Evolutionary conservation across 2,888 invertebrate genomes (phyloP), one percentile per base, ranked within the genome.

Genomic region (Aphidoletes aphidimyza): DNA sequence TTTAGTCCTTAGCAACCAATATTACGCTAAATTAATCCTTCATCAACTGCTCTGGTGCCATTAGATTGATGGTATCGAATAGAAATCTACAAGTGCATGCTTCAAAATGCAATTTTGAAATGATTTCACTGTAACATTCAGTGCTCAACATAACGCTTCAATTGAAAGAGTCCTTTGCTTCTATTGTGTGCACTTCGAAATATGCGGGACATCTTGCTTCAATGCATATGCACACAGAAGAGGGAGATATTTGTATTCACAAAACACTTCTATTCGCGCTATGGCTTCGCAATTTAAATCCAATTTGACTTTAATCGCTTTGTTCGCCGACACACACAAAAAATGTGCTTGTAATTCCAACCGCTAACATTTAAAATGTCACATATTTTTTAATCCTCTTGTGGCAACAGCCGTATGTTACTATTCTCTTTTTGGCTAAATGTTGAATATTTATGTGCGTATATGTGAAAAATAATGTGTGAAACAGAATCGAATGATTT

Each of bases 351-450:
- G 30, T 30, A 69, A 69, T 69, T 69, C 0, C 6, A 69, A 69
- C 34, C 69, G 14, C 69, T 69, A 69, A 69, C 69, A 69, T 34
- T 69, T 69, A 5, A 69, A 69, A 69, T 69, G 34, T 69, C 69
- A 69, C 69, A 30, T 54, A 19, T 17, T 47, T 47, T 47, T 47
- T 2, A 47, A 47, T 5, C 47, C 47, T 3, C 2, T 47, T 47
- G 3, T 19, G 8, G 54, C 1, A 14, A 8, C 39, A 39, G 17
- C 6, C 47, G 6, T 47, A 14, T 47, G 8, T 30, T 69, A 22
- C 22, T 9, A 69, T 11, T 69, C 11, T n/a, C n/a, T n/a, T n/a
- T n/a, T n/a, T n/a, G n/a, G n/a, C n/a, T n/a, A n/a, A n/a, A n/a
- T n/a, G n/a, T n/a, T n/a, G n/a, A n/a, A n/a, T n/a, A n/a, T n/a